A percentile compares a stretch with the other conserved stretches of the same genome.
These are phyloP conservation scores for Brotula barbata DNA, from an alignment of 2,797 vertebrate genomes.

Conservation along the genomic window DNA sequence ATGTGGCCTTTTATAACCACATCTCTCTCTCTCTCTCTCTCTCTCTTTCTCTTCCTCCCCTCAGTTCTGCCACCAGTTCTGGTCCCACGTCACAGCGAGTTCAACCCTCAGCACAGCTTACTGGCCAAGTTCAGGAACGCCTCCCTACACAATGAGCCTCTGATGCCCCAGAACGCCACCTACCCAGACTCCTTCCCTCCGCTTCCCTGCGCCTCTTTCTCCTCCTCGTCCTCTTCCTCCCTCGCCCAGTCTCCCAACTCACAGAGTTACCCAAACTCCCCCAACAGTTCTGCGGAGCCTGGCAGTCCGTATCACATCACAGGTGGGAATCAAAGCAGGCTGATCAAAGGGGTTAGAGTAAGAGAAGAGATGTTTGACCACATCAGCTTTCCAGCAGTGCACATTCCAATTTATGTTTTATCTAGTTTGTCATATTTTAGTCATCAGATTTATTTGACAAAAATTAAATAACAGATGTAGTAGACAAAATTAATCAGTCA, in stretches of 20 bases:
- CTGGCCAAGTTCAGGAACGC: constrained; percentile 93
- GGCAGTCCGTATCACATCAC: constrained; percentile 91
- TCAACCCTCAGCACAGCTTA: constrained; percentile 96
- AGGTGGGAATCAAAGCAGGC: constrained; percentile 70
- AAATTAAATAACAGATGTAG: no score
- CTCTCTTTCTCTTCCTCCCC: not conserved
- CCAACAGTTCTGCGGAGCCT: constrained; percentile 86
- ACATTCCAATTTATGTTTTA: no score
- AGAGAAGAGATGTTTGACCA: no score
- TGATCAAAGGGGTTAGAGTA: no score
- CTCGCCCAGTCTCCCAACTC: constrained; percentile 82
- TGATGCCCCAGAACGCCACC: constrained; percentile 96
- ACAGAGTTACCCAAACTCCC: constrained; percentile 87
- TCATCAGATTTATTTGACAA: no score
- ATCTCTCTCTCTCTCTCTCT: constrained; percentile 3
- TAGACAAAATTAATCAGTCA: no score
- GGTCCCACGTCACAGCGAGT: constrained; percentile 96
- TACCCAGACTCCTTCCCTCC: constrained; percentile 94
- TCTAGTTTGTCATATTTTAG: no score
- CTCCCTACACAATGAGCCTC: constrained; percentile 90
- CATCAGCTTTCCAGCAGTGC: no score
- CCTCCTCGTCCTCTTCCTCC: constrained; percentile 82
- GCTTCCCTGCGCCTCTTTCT: constrained; percentile 81
- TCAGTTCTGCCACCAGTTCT: constrained; percentile 94
- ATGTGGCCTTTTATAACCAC: constrained; percentile 34